Conservation (phyloP, 2,888 invertebrate genomes). For the Buathra laborator region DNA sequence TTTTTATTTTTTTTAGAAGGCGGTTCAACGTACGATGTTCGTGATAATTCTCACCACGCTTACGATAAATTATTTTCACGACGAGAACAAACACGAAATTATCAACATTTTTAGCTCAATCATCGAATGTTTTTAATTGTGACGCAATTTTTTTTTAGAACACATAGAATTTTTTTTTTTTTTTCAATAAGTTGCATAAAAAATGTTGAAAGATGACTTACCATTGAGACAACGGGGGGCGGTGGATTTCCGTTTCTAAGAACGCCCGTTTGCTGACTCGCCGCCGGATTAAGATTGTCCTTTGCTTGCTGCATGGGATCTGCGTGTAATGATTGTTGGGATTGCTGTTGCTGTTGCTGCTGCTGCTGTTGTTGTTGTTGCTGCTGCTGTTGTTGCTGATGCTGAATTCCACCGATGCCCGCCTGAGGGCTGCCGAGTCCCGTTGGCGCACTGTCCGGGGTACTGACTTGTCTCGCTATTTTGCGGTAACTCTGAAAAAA, state of each 20-base stretch:
- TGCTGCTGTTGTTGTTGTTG: conserved; percentile 79
- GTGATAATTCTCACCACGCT: neutral
- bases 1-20: neutral
- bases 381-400: conserved; percentile 73
- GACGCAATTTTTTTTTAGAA: neutral
- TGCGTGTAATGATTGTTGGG: conserved; percentile 80
- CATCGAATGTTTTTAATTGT: neutral
- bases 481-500: conserved; percentile 83
- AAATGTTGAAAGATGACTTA: conserved; percentile 71
- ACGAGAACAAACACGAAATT: neutral
- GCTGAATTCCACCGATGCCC: conserved; percentile 80
- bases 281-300: conserved; percentile 83
- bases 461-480: conserved; percentile 84
- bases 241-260: conserved; percentile 84
- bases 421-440: conserved; percentile 84
- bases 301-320: conserved; percentile 85
- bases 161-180: neutral
- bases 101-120: neutral
- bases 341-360: conserved; percentile 78
- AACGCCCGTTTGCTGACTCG: conserved; percentile 82
- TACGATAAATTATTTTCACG: neutral
- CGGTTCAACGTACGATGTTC: conserved; percentile 9
- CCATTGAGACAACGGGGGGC: conserved; percentile 84
- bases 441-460: conserved; percentile 83
- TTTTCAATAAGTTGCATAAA: neutral